Conservation (phyloP, 2,797 vertebrate species). For the Margarornis squamiger region DNA sequence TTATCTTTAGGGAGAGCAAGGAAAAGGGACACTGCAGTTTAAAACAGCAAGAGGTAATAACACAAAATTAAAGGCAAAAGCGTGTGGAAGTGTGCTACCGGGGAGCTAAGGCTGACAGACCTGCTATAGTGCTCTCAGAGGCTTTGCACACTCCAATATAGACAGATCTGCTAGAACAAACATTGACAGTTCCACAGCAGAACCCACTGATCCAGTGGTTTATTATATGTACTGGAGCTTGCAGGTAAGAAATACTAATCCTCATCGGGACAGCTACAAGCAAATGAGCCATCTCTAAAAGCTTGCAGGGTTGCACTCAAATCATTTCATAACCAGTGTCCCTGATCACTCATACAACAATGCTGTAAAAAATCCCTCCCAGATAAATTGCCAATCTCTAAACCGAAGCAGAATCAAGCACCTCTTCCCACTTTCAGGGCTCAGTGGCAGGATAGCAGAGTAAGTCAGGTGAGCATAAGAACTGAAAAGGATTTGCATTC, state of each 20-base stretch:
- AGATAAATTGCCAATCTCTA: neutral
- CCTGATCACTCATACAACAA: slow-evolving; percentile 18
- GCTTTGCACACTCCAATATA: slow-evolving; percentile 10
- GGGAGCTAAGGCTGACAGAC: slow-evolving; percentile 8
- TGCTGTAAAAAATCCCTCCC: neutral
- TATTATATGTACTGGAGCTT: slow-evolving; percentile 45
- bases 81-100: neutral
- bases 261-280: slow-evolving; percentile 35
- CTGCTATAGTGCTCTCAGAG: slow-evolving; percentile 1
- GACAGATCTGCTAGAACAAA: slow-evolving; percentile 58
- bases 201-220: slow-evolving; percentile 58
- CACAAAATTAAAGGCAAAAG: slow-evolving; percentile 54
- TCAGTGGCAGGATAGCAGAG: neutral
- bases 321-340: neutral
- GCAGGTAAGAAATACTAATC: slow-evolving; percentile 60
- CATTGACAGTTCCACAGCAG: slow-evolving; percentile 53
- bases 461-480: neutral
- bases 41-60: slow-evolving; percentile 44
- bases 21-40: slow-evolving; percentile 39
- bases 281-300: slow-evolving; percentile 66
- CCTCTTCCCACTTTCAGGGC: neutral
- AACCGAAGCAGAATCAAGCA: neutral
- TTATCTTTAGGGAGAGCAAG: slow-evolving; percentile 39
- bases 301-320: slow-evolving; percentile 4
- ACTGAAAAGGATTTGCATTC: neutral